Percentiles rank a stretch among this genome's conserved stretches.
Conservation (phyloP, 2,113 vertebrate genomes). For the Poicephalus gulielmi region DNA sequence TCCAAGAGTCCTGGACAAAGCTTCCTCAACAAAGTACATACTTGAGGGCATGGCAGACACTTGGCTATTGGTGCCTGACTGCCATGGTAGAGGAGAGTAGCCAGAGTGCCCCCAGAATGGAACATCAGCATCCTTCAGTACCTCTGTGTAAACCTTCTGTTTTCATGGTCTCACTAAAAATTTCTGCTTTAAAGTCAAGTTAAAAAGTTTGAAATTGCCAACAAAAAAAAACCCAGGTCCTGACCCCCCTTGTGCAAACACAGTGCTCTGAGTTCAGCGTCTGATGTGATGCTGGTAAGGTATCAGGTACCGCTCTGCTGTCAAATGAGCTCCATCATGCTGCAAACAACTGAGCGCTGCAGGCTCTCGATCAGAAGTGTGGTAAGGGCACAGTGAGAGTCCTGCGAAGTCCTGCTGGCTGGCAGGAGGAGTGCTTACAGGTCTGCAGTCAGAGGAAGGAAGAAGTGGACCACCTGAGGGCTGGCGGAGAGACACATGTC, state of each 20-base stretch:
- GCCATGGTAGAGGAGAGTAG: neutral
- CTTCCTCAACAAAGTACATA: neutral
- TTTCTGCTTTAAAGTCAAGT: neutral
- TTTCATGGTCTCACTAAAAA: neutral
- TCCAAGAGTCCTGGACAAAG: neutral
- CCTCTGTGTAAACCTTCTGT: neutral
- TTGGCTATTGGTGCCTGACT: neutral
- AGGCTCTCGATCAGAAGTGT: neutral
- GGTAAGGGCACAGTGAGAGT: neutral
- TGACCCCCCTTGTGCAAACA: neutral
- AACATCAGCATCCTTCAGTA: neutral
- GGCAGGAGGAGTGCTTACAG: neutral
- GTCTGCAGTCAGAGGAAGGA: neutral
- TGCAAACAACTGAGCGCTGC: neutral
- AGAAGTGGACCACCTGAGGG: neutral
- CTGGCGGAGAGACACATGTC: neutral
- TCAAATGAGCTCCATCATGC: neutral
- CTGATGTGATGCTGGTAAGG: neutral
- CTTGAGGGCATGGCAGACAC: neutral
- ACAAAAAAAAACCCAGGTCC: neutral
- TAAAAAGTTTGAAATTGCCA: neutral
- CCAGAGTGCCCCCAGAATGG: neutral
- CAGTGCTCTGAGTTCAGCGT: neutral
- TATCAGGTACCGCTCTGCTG: neutral
- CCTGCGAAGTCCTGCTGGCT: neutral